Percentiles rank a stretch among this genome's conserved stretches.
Conservation (phyloP, 2,888 invertebrate species). For the Bugula neritina region DNA sequence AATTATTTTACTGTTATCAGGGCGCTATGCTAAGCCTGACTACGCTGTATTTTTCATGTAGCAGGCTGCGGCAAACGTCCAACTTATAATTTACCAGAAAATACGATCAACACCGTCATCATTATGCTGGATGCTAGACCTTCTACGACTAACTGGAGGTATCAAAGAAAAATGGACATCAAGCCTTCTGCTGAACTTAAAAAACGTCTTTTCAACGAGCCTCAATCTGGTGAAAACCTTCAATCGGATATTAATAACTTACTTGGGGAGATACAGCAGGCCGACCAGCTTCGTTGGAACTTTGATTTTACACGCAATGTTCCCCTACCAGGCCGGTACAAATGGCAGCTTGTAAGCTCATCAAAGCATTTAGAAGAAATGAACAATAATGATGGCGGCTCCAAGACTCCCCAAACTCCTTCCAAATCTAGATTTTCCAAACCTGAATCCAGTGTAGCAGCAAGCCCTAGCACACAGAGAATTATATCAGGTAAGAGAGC, state of each 20-base stretch:
- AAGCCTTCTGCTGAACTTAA: slow-evolving; percentile 20
- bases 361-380: background rate
- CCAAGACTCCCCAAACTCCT: background rate
- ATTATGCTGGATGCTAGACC: background rate
- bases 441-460: background rate
- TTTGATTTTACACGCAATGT: background rate
- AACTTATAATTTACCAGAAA: no score
- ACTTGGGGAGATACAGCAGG: slow-evolving; percentile 4
- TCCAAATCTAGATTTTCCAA: background rate
- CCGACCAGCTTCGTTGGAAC: slow-evolving; percentile 8
- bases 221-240: background rate
- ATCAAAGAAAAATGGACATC: slow-evolving; percentile 9
- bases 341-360: background rate
- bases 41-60: background rate
- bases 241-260: background rate
- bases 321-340: slow-evolving; percentile 5
- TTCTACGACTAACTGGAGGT: background rate
- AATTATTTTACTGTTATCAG: slow-evolving; percentile 1
- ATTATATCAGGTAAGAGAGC: background rate
- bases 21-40: slow-evolving; percentile 10
- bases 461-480: slow-evolving; percentile 18
- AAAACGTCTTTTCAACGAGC: background rate
- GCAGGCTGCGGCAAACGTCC: no score
- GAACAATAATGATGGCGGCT: background rate
- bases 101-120: no score